phyloP scores from a whole-genome alignment of 2,113 vertebrate genomes.

The Pangasianodon hypophthalmus region DNA sequence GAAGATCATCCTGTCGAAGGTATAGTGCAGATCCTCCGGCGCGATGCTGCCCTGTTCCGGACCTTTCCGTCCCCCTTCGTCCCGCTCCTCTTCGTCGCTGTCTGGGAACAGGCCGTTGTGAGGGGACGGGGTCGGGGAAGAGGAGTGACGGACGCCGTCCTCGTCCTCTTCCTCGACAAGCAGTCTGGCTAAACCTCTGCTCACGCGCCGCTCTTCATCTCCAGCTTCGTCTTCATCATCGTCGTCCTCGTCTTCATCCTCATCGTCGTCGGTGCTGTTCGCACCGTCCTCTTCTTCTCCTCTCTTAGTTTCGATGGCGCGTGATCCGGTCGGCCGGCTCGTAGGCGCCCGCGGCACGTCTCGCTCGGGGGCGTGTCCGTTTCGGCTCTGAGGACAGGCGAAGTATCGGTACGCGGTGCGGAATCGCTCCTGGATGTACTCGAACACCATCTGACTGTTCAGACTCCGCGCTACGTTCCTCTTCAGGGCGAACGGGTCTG shows the following conservation, averaged over 20 bases:
- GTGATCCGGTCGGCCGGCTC: neutral
- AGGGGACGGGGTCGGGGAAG: conserved; percentile 65
- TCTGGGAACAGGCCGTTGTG: conserved; percentile 70
- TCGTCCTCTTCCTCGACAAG: conserved; percentile 39
- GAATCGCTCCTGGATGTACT: conserved; percentile 97
- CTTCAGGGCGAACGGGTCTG: conserved; percentile 97
- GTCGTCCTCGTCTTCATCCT: conserved; percentile 53
- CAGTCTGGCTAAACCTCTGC: conserved; percentile 4
- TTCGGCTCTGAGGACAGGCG: conserved; percentile 88
- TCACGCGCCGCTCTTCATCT: conserved; percentile 37
- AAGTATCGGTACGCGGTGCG: conserved; percentile 95
- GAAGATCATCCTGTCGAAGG: conserved; percentile 95
- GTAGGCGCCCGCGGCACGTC: rapidly evolving
- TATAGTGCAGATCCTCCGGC: conserved; percentile 85
- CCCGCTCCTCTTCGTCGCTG: conserved; percentile 60
- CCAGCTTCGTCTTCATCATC: conserved; percentile 29
- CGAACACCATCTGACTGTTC: conserved; percentile 98
- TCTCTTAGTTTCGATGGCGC: neutral
- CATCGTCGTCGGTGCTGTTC: conserved; percentile 36
- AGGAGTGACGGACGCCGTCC: conserved; percentile 10
- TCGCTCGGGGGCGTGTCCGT: conserved; percentile 62
- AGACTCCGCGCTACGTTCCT: conserved; percentile 96
- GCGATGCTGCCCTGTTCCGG: conserved; percentile 67
- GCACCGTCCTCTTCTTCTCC: conserved; percentile 11
- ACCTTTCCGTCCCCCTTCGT: conserved; percentile 68